Evolutionary conservation across 2,888 invertebrate genomes (phyloP), one percentile per base, ranked within the genome.

Genomic region (Zhengitettix transpicula): DNA sequence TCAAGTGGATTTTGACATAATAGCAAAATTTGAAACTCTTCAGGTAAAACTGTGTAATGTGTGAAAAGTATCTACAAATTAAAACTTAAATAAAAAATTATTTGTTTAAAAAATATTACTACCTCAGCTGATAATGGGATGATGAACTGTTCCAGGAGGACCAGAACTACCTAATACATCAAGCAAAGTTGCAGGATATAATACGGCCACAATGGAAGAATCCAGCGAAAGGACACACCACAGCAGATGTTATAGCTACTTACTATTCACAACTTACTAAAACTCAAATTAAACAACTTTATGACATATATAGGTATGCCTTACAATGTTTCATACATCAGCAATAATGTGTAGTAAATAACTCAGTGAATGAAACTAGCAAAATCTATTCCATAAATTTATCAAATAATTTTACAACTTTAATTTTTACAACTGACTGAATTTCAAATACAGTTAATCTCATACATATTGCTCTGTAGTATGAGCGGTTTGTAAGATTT

Each of bases 121-220:
- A n/a, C n/a, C n/a, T n/a, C n/a, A n/a, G n/a, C n/a, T n/a, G n/a
- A n/a, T n/a, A n/a, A n/a, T n/a, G n/a, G n/a, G n/a, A n/a, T n/a
- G n/a, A n/a, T 42, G 44, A 11, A 47, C 12, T 47, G 47, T 47
- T 47, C n/a, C 71, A 84, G 82, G 84, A 86, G 70, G 89, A 90
- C 75, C 89, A 89, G 74, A 80, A 83, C 70, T 89, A 83, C 75
- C 76, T 90, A 66, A 89, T 89, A 67, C 84, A 85, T 71, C 80
- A 83, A 72, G 84, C 87, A 55, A 82, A 81, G 42, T 78, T 90
- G 56, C 82, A 85, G 67, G 83, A 84, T 66, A 76, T 87, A 60
- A 84, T 89, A 61, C 84, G 85, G 69, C 88, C 89, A 0, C 87
- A 89, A 68, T 89, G 89, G 89, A 82, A 82, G 65, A 89, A 90